These are phyloP conservation scores for Zosterops borbonicus DNA, from an alignment of 2,113 vertebrate genomes.

Conservation along the genomic window DNA sequence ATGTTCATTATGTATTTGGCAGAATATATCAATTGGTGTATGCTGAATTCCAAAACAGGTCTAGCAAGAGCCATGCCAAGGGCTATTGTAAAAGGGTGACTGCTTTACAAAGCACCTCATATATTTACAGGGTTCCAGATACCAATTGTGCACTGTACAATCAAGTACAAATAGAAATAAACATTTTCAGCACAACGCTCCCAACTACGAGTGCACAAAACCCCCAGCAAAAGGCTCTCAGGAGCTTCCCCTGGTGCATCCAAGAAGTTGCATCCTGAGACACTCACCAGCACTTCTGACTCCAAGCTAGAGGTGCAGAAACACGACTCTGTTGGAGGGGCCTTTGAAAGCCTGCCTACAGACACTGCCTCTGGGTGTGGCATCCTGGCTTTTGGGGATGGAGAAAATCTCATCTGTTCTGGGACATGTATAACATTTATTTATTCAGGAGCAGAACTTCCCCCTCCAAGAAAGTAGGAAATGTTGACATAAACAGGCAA, in stretches of 20 bases:
- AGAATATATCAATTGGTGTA: neutral
- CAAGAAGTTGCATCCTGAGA: rapidly evolving
- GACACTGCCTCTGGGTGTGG: neutral
- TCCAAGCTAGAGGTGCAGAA: neutral
- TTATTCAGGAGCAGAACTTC: slow-evolving; percentile 5
- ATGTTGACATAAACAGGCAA: neutral
- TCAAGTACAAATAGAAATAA: neutral
- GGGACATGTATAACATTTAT: neutral
- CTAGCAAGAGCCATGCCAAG: neutral
- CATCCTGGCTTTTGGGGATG: neutral
- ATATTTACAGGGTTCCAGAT: neutral
- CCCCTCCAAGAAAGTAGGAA: slow-evolving; percentile 9
- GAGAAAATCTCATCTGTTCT: neutral
- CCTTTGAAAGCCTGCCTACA: neutral
- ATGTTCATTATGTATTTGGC: neutral
- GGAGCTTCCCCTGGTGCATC: neutral
- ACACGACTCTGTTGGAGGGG: rapidly evolving
- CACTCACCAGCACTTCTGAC: rapidly evolving
- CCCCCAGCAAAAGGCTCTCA: rapidly evolving
- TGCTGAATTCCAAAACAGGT: neutral
- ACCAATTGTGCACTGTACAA: neutral
- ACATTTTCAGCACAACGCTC: neutral
- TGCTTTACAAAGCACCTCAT: neutral
- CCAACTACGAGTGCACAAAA: rapidly evolving
- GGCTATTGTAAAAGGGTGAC: neutral